These are phyloP conservation scores for Phalera bucephala DNA, from an alignment of 2,888 invertebrate species.

Conservation along the genomic window DNA sequence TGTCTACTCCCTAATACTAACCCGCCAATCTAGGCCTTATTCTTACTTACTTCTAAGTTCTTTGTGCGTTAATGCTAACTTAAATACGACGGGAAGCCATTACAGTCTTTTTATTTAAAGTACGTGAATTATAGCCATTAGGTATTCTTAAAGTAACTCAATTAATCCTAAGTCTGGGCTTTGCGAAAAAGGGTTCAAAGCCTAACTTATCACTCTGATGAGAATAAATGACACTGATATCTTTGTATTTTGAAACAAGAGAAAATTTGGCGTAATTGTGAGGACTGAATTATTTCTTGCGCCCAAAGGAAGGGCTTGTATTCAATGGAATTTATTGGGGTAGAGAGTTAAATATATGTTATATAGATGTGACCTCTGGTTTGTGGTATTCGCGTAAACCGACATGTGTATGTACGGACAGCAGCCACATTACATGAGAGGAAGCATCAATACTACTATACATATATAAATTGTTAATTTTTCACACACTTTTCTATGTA, in stretches of 20 bases:
- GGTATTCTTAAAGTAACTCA: slow-evolving; percentile 14
- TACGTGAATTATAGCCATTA: slow-evolving; percentile 25
- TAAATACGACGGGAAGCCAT: too few relatives aligned
- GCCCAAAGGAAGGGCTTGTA: slow-evolving; percentile 20
- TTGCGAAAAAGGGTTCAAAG: slow-evolving; percentile 11
- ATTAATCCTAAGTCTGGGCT: slow-evolving; percentile 7
- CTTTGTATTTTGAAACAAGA: slow-evolving; percentile 30
- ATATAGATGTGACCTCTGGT: neutral
- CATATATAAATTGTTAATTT: too few relatives aligned
- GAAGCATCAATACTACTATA: too few relatives aligned
- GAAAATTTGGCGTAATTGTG: slow-evolving; percentile 21
- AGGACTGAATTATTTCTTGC: slow-evolving; percentile 30
- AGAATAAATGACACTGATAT: slow-evolving; percentile 15
- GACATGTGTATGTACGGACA: too few relatives aligned
- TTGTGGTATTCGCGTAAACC: too few relatives aligned
- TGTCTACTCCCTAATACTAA: too few relatives aligned
- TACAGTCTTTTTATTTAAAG: too few relatives aligned
- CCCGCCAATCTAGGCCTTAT: too few relatives aligned
- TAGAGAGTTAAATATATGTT: neutral
- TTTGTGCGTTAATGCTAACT: too few relatives aligned
- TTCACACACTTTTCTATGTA: too few relatives aligned
- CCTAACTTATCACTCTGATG: slow-evolving; percentile 16
- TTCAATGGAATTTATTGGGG: slow-evolving; percentile 10
- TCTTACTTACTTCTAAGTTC: too few relatives aligned
- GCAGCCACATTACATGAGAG: too few relatives aligned